Percentiles rank a stretch among this genome's conserved stretches.
These are phyloP conservation scores for human DNA, from an alignment of 2,113 vertebrate genomes.

Conservation along the genomic window GRCh38 chr1:46559001-46559500, in stretches of 20 bases:
- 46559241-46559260: not conserved
- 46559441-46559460: not conserved
- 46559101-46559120: not conserved
- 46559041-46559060: not conserved
- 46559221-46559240: not conserved
- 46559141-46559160: rapidly evolving
- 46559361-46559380: not conserved
- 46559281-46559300: not conserved
- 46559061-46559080: not conserved
- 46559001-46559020: not conserved
- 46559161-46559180: no score
- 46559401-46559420: not conserved
- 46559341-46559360: not conserved
- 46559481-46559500: not conserved
- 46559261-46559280: not conserved
- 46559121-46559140: not conserved
- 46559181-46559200: not conserved
- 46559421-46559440: not conserved
- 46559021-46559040: not conserved
- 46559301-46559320: not conserved
- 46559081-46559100: not conserved
- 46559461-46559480: not conserved
- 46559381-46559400: not conserved
- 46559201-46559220: not conserved
- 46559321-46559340: not conserved